Evolutionary conservation across 2,797 vertebrate genomes (phyloP).

Genomic region (Podarcis siculus): DNA sequence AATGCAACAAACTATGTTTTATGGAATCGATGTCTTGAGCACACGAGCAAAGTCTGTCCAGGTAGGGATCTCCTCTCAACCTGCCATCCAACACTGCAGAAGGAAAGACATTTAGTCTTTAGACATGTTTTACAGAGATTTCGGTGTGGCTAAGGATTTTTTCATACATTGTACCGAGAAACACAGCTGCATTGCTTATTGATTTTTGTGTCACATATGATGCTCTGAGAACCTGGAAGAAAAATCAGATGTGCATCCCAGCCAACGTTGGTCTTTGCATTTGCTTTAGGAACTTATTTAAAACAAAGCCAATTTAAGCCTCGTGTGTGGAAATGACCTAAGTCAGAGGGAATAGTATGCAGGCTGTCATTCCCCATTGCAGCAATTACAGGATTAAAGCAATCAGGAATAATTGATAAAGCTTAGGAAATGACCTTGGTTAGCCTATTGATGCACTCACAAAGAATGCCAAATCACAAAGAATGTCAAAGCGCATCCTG

Average conservation of each 20-base stretch:
- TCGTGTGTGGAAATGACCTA: not conserved
- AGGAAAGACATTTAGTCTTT: too few species aligned
- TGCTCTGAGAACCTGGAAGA: not conserved
- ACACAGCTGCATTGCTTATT: not conserved
- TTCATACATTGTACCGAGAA: not conserved
- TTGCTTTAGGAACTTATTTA: not conserved
- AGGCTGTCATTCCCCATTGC: not conserved
- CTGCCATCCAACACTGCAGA: too few species aligned
- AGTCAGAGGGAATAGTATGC: not conserved
- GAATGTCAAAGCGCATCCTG: not conserved
- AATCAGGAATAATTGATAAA: constrained; percentile 8
- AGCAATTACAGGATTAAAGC: constrained; percentile 2
- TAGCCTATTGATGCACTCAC: not conserved
- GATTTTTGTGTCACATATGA: not conserved
- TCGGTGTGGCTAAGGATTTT: not conserved
- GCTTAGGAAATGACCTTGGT: constrained; percentile 8
- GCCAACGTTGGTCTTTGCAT: not conserved
- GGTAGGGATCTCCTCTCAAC: too few species aligned
- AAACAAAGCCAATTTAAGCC: not conserved
- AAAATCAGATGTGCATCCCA: not conserved
- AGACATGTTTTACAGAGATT: not conserved
- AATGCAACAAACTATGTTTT: too few species aligned
- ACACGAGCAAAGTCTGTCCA: too few species aligned
- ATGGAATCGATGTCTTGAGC: too few species aligned
- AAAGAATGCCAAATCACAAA: not conserved